Evolutionary conservation across 2,888 invertebrate species (phyloP), one percentile per base, ranked within the genome.

Genomic region (Poecilus cupreus): DNA sequence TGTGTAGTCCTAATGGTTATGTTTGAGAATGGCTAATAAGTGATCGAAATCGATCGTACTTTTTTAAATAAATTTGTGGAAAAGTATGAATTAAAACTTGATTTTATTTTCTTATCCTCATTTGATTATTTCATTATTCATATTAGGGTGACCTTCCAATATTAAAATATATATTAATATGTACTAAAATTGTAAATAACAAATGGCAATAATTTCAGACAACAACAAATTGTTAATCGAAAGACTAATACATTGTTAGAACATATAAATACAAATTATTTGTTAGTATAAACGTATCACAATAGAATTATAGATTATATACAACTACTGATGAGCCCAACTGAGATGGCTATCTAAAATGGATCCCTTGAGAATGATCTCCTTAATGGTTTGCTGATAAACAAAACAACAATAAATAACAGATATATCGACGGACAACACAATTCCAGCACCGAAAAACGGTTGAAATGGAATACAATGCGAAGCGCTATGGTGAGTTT

Each of bases 401-500:
- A 75, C 75, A 75, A 51, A 46, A 46, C 32, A 46, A 80, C 39
- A 80, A 60, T 46, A 78, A 78, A 76, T 43, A 70, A 72, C 81
- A 77, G 51, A 43, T 39, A 75, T 60, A 32, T 75, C 80, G 80
- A 81, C 60, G 81, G 64, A 81, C 81, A 81, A 81, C 74, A 81
- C 81, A 81, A 60, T 75, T 76, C 79, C 70, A 81, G 49, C 81
- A 75, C 81, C 81, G 70, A 49, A 43, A 70, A 68, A 32, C 64
- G 64, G 32, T 68, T 68, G 37, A 68, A 68, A 68, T 68, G 64
- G 64, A 81, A 64, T 46, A 81, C 74, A 81, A 72, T 72, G 81
- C 81, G 64, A 81, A 81, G 81, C 81, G 32, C 51, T 32, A 37
- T 70, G 70, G 70, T 70, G 64, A 70, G 43, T 39, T 24, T 54